These are phyloP conservation scores for Plutomurus gul DNA, from an alignment of 1,140 invertebrate genomes.

Conservation along the genomic window DNA sequence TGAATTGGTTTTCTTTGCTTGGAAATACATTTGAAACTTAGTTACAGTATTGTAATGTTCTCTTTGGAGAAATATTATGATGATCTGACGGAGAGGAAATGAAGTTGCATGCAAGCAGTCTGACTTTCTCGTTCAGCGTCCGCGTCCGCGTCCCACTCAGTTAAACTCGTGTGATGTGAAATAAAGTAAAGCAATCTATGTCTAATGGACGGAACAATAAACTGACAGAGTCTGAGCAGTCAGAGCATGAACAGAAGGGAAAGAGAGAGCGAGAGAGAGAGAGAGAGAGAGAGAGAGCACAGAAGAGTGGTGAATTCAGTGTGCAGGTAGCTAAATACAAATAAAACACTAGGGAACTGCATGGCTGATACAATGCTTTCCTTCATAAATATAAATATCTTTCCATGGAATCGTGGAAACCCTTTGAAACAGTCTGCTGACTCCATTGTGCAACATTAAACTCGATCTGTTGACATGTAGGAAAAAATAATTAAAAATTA, in stretches of 20 bases:
- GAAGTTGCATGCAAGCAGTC: not conserved
- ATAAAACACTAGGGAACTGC: conserved; percentile 9
- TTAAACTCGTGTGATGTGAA: not conserved
- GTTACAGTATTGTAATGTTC: not conserved
- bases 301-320: not conserved
- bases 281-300: not conserved
- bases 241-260: too few relatives aligned
- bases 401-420: not conserved
- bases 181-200: not conserved
- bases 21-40: conserved; percentile 3
- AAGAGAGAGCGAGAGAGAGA: not conserved
- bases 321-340: not conserved
- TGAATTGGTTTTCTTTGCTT: conserved; percentile 19
- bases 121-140: not conserved
- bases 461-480: too few relatives aligned
- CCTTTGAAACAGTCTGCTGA: too few relatives aligned
- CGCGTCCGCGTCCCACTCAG: not conserved
- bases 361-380: not conserved
- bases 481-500: conserved; percentile 2
- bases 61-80: conserved; percentile 22
- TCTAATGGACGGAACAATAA: not conserved
- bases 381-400: not conserved
- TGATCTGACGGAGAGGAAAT: conserved; percentile 28
- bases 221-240: too few relatives aligned
- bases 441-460: too few relatives aligned